Conservation (phyloP, 1,140 invertebrate species). For the Drosophila rhopaloa region DNA sequence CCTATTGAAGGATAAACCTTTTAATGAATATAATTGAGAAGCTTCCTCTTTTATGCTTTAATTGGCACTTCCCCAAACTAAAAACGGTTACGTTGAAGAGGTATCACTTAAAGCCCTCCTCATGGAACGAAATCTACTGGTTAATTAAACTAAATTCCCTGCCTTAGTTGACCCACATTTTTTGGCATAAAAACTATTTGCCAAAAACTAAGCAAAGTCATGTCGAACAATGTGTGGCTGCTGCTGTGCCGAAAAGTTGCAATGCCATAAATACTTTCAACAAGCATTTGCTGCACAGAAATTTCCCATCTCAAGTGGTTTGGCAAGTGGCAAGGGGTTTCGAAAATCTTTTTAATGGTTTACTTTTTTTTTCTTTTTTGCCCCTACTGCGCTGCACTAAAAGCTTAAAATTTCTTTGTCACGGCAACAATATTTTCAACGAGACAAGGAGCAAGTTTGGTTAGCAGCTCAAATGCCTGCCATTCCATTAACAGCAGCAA, state of each 20-base stretch:
- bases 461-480: slow-evolving; percentile 21
- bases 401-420: slow-evolving; percentile 70
- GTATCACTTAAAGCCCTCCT: background rate
- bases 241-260: slow-evolving; percentile 35
- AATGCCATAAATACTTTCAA: slow-evolving; percentile 43
- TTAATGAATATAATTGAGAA: slow-evolving; percentile 7
- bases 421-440: slow-evolving; percentile 62
- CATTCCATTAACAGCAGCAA: slow-evolving; percentile 38
- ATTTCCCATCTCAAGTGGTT: slow-evolving; percentile 44
- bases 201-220: slow-evolving; percentile 31
- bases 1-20: slow-evolving; percentile 1
- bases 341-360: slow-evolving; percentile 63
- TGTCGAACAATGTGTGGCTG: slow-evolving; percentile 41
- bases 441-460: slow-evolving; percentile 27
- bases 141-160: slow-evolving; percentile 39
- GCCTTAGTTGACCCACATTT: slow-evolving; percentile 22
- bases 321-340: slow-evolving; percentile 18
- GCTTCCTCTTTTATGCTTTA: background rate
- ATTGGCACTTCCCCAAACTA: background rate
- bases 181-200: slow-evolving; percentile 29
- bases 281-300: slow-evolving; percentile 30
- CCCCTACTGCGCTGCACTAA: slow-evolving; percentile 29
- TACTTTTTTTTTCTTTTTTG: background rate
- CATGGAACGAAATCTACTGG: background rate
- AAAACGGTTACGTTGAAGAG: background rate